Conservation (phyloP, 2,888 invertebrate genomes). For the Drosophila seclusa region DNA sequence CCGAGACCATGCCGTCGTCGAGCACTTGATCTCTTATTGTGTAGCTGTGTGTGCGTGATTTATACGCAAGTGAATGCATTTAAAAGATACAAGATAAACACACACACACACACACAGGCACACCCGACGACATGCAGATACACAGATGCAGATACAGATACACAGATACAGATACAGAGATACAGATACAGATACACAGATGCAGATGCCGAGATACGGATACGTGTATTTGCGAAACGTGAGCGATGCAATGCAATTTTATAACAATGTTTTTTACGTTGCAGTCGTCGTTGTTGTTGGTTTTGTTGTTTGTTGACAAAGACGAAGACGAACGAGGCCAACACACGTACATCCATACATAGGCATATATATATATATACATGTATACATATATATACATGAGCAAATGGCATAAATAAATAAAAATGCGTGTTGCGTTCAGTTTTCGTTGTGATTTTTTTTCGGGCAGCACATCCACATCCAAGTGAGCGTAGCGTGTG, state of each 20-base stretch:
- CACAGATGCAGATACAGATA: conserved; percentile 34
- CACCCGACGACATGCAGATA: conserved; percentile 30
- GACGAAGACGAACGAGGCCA: conserved; percentile 77
- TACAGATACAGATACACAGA: conserved; percentile 28
- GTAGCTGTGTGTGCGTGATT: conserved; percentile 85
- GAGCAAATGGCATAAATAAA: conserved; percentile 73
- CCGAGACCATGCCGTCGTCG: conserved; percentile 93
- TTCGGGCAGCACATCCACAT: conserved; percentile 39
- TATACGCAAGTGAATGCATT: conserved; percentile 81
- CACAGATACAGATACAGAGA: conserved; percentile 15
- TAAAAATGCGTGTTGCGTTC: conserved; percentile 73
- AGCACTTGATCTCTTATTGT: conserved; percentile 91
- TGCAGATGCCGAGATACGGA: conserved; percentile 33
- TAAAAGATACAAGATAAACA: conserved; percentile 61
- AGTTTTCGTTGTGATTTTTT: conserved; percentile 5
- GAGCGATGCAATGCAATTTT: conserved; percentile 80
- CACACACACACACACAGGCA: not conserved
- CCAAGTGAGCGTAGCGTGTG: conserved; percentile 1
- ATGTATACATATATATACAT: conserved; percentile 2
- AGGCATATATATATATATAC: conserved; percentile 2
- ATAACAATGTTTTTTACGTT: conserved; percentile 79
- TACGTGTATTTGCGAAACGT: conserved; percentile 79
- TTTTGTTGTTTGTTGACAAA: conserved; percentile 67
- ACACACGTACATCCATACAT: conserved; percentile 35
- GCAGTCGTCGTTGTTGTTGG: conserved; percentile 51